These are phyloP conservation scores for Mythimna albipuncta DNA, from an alignment of 2,888 invertebrate genomes.

Conservation along the genomic window DNA sequence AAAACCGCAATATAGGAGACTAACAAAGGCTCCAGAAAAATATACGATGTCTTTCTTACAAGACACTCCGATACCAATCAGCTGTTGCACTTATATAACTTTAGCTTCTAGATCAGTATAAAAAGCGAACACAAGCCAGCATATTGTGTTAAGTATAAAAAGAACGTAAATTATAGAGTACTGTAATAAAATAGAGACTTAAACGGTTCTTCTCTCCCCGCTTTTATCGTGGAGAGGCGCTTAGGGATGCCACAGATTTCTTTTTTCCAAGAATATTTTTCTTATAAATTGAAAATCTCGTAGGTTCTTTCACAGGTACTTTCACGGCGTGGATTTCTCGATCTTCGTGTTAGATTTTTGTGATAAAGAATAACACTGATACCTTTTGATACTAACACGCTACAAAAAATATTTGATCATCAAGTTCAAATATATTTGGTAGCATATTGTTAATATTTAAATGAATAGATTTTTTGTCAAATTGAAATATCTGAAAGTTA, in stretches of 20 bases:
- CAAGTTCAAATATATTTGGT: no score
- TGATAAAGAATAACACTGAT: conserved; percentile 22
- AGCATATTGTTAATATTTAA: background rate
- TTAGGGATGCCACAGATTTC: conserved; percentile 65
- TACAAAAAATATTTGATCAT: no score
- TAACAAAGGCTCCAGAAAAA: no score
- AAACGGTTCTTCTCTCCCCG: conserved; percentile 73
- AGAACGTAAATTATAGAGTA: conserved; percentile 68
- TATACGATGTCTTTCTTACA: background rate
- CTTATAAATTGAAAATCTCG: conserved; percentile 55
- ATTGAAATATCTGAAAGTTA: no score
- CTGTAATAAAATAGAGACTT: conserved; percentile 75
- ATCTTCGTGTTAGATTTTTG: conserved; percentile 24
- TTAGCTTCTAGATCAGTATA: conserved; percentile 30
- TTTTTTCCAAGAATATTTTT: conserved; percentile 46
- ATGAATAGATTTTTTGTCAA: no score
- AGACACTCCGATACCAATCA: conserved; percentile 7
- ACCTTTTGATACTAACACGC: background rate
- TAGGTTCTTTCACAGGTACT: conserved; percentile 22
- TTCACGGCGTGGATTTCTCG: conserved; percentile 15
- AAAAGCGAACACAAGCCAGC: conserved; percentile 27
- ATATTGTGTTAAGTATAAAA: conserved; percentile 54
- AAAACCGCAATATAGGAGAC: no score
- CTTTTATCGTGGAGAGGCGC: conserved; percentile 67
- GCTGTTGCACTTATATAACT: conserved; percentile 6